Evolutionary conservation across 2,797 vertebrate genomes (phyloP).

Genomic region (Notolepis coatsorum): DNA sequence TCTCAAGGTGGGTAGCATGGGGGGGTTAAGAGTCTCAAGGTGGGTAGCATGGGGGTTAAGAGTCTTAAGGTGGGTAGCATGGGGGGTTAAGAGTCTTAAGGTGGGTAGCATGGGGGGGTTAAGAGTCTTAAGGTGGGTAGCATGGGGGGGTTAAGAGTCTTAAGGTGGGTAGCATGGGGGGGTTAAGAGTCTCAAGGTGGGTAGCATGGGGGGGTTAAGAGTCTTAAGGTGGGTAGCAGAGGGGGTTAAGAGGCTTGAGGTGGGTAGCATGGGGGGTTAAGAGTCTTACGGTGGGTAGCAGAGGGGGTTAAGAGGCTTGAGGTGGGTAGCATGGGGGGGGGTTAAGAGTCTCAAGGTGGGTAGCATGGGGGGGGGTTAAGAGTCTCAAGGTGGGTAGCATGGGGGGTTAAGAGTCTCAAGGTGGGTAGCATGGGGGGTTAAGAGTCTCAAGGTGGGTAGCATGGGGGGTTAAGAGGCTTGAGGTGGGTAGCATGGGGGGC

Average conservation of each 20-base stretch:
- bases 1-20: no score
- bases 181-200: no score
- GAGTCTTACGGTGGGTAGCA: no score
- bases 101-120: conserved; percentile 21
- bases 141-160: conserved; percentile 1
- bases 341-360: conserved; percentile 26
- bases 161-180: conserved; percentile 41
- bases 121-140: conserved; percentile 36
- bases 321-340: conserved; percentile 18
- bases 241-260: conserved; percentile 12
- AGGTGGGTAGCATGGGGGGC: conserved; percentile 29
- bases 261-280: conserved; percentile 39
- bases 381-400: conserved; percentile 47
- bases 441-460: no score
- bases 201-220: no score
- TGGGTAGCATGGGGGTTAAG: conserved; percentile 41
- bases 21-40: conserved; percentile 9
- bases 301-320: no score
- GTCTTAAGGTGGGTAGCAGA: no score
- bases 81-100: no score
- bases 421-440: no score
- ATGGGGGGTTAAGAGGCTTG: conserved; percentile 19
- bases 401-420: conserved; percentile 32
- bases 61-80: no score
- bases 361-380: conserved; percentile 10